Base-by-base conservation (phyloP, 2,888 invertebrate species). In the Euplagia quadripunctaria region DNA sequence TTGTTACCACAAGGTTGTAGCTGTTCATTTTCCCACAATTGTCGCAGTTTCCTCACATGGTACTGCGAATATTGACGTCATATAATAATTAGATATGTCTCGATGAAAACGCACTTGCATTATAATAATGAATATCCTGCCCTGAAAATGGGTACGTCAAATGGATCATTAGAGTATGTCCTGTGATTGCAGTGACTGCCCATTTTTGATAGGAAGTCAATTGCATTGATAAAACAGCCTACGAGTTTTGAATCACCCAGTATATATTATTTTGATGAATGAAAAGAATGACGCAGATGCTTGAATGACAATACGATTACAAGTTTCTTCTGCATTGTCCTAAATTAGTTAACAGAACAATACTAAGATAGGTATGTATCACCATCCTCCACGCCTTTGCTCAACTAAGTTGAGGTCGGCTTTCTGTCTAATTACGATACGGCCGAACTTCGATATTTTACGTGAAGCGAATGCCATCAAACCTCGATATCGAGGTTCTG, bases 1-100 rank as follows among this genome's bases (percentile, higher is more conserved):
- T 72, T 64, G 2, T 51, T 17, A 61, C 17, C 65, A 64, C 61
- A 61, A 79, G 63, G 72, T 63, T 63, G 43, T 46, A 61, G 9
- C 73, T 80, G 81, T 42, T 8, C 55, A 52, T 12, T 69, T 81
- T 83, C 81, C 65, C 81, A 81, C 81, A 43, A 78, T 78, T 76
- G 70, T 75, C 31, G 64, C 49, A 43, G 9, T 63, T 64, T 20
- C 41, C 16, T 63, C 12, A 55, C 51, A 63, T 31, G 49, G 51
- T 20, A 14, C 61, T 69, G 66, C 14, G 20, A 42, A 11, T 55
- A 65, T 46, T 49, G 51, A 80, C 70, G 68, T 80, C 78, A 77
- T 41, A 70, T 9, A 55, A 20, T 64, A 70, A 52, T 64, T 31
- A 49, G 51, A 52, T 5, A 31, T 41, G 12, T 64, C n/a, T 46